phyloP scores from a whole-genome alignment of 2,797 vertebrate species.

The Alcedo atthis region DNA sequence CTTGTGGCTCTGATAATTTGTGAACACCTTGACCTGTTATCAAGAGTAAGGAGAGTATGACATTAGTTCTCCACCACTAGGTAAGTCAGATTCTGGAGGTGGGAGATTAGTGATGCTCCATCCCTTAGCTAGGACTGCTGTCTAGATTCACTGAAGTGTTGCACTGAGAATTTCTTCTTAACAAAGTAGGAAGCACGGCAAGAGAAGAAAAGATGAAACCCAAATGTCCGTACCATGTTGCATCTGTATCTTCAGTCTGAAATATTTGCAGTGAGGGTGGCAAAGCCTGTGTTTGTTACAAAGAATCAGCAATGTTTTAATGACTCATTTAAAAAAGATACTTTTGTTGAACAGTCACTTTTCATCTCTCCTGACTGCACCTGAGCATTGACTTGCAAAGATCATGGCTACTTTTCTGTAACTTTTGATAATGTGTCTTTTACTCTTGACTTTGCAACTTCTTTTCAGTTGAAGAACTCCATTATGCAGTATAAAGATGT shows the following conservation, averaged over 20 bases:
- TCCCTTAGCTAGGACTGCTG: not conserved
- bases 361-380: not conserved
- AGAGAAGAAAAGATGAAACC: not conserved
- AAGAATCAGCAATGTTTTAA: not conserved
- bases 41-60: not conserved
- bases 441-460: not conserved
- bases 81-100: not conserved
- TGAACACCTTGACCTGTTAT: accelerated
- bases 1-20: not conserved
- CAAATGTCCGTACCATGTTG: not conserved
- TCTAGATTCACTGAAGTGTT: not conserved
- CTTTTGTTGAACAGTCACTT: not conserved
- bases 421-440: not conserved
- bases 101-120: not conserved
- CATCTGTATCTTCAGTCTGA: not conserved
- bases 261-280: not conserved
- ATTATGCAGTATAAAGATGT: not conserved
- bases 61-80: not conserved
- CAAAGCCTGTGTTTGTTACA: not conserved
- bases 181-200: not conserved
- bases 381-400: not conserved
- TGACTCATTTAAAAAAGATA: not conserved
- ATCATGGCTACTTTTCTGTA: not conserved
- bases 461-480: not conserved
- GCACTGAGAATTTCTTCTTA: not conserved